These are phyloP conservation scores for Cheilosia pagana DNA, from an alignment of 2,888 invertebrate species.

Conservation along the genomic window DNA sequence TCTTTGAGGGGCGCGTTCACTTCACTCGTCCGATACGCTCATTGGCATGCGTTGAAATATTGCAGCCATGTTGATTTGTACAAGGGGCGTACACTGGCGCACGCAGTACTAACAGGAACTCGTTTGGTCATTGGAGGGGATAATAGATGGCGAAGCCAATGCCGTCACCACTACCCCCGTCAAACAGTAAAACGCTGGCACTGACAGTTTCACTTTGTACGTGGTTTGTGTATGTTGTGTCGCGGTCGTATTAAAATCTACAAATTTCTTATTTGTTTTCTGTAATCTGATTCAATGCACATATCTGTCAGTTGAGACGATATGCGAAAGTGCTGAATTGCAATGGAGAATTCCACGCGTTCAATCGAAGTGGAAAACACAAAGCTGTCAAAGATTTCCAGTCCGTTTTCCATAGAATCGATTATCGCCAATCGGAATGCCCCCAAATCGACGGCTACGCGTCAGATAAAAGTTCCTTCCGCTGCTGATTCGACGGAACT, in stretches of 20 bases:
- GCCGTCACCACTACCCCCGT: conserved; percentile 51
- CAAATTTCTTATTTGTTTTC: conserved; percentile 2
- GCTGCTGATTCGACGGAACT: conserved; percentile 51
- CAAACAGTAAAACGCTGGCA: conserved; percentile 12
- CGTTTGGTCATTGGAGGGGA: conserved; percentile 66
- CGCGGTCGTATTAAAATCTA: conserved; percentile 7
- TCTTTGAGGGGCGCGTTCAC: conserved; percentile 51
- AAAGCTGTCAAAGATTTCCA: conserved; percentile 80
- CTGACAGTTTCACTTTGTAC: conserved; percentile 70
- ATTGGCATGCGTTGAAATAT: conserved; percentile 70
- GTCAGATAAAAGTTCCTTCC: conserved; percentile 61
- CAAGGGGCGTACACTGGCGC: conserved; percentile 69
- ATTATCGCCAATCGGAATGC: conserved; percentile 81
- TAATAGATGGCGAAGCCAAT: conserved; percentile 49
- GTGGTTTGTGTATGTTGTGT: conserved; percentile 65
- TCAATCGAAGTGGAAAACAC: conserved; percentile 69
- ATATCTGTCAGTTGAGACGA: conserved; percentile 34
- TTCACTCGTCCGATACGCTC: conserved; percentile 43
- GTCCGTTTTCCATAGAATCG: conserved; percentile 83
- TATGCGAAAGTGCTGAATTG: conserved; percentile 54
- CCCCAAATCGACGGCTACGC: conserved; percentile 44
- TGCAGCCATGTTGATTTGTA: conserved; percentile 73
- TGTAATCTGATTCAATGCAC: conserved; percentile 10
- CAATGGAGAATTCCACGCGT: conserved; percentile 69
- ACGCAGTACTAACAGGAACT: conserved; percentile 48